phyloP scores from a whole-genome alignment of 2,113 vertebrate species.

The Cebus imitator region DNA sequence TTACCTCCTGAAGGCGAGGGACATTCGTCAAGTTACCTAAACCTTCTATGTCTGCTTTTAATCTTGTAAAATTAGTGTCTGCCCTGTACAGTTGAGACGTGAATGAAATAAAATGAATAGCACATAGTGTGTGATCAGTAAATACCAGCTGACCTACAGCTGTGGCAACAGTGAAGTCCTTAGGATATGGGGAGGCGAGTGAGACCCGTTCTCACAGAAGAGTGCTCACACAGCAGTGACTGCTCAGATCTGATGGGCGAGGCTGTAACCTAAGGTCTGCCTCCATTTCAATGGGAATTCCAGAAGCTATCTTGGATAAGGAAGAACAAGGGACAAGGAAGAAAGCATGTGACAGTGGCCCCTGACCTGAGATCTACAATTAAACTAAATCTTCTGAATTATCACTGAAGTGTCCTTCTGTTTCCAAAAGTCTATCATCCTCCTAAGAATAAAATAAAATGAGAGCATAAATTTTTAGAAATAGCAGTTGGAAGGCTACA shows the following conservation, averaged over 20 bases:
- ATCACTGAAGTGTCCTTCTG: constrained; percentile 29
- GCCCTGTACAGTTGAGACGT: background rate
- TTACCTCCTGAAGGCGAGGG: background rate
- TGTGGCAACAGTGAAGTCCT: background rate
- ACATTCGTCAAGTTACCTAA: background rate
- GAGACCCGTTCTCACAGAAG: rapidly evolving
- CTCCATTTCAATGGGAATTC: background rate
- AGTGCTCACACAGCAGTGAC: rapidly evolving
- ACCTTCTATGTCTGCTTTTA: background rate
- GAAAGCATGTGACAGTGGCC: background rate
- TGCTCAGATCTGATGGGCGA: background rate
- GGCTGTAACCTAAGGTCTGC: background rate
- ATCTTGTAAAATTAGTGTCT: background rate
- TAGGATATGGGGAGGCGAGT: rapidly evolving
- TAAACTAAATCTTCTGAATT: constrained; percentile 31
- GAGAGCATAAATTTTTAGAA: constrained; percentile 69
- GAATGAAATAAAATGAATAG: background rate
- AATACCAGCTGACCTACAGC: background rate
- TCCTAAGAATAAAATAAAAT: constrained; percentile 70
- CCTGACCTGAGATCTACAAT: constrained; percentile 6
- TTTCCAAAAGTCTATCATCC: constrained; percentile 46
- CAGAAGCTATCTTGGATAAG: background rate
- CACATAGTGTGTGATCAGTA: background rate
- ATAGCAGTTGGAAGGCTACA: constrained; percentile 63
- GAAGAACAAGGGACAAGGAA: background rate